A percentile compares a stretch with the other conserved stretches of the same genome.
These are phyloP conservation scores for Ceuthmochares aereus DNA, from an alignment of 2,113 vertebrate species.

Conservation along the genomic window DNA sequence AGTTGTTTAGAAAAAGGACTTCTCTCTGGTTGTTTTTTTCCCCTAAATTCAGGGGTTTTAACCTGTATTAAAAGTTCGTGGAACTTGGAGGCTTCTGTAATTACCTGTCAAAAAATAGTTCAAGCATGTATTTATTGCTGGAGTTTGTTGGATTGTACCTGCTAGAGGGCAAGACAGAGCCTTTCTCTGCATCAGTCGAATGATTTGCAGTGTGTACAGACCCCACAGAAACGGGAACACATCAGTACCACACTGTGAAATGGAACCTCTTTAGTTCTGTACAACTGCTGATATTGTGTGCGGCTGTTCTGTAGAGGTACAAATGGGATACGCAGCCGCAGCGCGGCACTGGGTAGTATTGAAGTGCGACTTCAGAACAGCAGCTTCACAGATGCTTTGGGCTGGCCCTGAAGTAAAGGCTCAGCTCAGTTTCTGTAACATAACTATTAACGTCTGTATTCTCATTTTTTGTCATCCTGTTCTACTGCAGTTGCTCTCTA, in stretches of 20 bases:
- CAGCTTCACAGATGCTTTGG: neutral
- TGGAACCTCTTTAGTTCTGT: neutral
- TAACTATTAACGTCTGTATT: neutral
- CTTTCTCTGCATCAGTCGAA: neutral
- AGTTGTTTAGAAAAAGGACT: neutral
- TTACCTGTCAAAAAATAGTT: neutral
- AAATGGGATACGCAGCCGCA: rapidly evolving
- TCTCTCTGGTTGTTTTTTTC: neutral
- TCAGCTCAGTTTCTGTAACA: neutral
- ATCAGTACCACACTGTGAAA: neutral
- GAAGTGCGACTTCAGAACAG: neutral
- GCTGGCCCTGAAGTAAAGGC: neutral
- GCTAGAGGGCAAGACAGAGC: neutral
- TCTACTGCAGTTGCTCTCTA: neutral
- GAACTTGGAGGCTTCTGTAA: neutral
- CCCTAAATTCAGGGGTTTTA: neutral
- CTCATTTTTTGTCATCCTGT: neutral
- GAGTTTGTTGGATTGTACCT: neutral
- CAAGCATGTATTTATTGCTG: neutral
- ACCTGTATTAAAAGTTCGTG: neutral
- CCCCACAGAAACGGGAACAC: neutral
- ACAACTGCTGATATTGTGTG: neutral
- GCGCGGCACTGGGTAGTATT: neutral
- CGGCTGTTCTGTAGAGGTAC: neutral
- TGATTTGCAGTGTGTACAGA: neutral